Conservation (phyloP, 2,113 vertebrate species). For the Raja brachyura region DNA sequence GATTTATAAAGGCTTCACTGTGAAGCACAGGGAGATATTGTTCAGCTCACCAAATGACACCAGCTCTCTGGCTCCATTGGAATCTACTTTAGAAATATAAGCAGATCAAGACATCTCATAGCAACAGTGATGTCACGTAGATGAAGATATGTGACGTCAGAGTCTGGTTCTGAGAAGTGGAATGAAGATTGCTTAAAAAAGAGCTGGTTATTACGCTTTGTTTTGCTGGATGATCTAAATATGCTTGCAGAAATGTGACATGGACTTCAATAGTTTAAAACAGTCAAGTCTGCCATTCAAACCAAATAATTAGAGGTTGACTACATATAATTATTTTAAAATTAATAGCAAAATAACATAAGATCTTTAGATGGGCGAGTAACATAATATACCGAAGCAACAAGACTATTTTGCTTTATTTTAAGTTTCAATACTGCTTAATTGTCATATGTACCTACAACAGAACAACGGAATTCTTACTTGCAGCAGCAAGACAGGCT, state of each 20-base stretch:
- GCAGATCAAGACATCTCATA: constrained; percentile 21
- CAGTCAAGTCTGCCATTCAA: background rate
- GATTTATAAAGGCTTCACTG: constrained; percentile 34
- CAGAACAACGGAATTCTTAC: too few relatives aligned
- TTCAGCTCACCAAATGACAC: constrained; percentile 32
- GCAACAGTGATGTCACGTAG: constrained; percentile 20
- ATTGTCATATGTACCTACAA: too few relatives aligned
- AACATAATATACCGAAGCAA: background rate
- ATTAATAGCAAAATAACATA: background rate
- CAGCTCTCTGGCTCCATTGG: background rate
- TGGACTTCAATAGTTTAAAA: background rate
- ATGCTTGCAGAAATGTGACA: background rate
- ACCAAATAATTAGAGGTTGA: background rate
- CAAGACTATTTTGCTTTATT: background rate
- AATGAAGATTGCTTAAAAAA: background rate
- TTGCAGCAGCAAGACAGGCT: too few relatives aligned
- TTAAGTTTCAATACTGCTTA: background rate
- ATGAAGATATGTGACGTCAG: background rate
- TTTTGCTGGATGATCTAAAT: background rate
- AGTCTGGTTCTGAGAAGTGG: background rate
- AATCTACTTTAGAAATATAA: constrained; percentile 34
- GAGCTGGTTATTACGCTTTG: background rate
- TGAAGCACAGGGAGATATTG: constrained; percentile 28
- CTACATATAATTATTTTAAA: background rate
- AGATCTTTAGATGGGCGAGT: background rate